Percentiles rank a stretch among this genome's conserved stretches.
Conservation (phyloP, 2,797 vertebrate species). For the Chelon labrosus region DNA sequence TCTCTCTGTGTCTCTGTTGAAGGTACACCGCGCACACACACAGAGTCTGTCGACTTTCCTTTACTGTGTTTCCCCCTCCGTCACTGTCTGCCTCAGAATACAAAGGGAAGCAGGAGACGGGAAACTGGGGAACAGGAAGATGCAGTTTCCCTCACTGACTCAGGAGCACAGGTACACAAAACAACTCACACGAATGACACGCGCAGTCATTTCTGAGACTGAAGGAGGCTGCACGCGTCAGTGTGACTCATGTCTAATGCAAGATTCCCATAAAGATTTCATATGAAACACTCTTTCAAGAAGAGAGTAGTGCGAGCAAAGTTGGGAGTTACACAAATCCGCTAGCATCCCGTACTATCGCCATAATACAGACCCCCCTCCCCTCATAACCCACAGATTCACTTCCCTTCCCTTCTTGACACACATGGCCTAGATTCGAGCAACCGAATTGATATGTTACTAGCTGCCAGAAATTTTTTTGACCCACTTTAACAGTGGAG, state of each 20-base stretch:
- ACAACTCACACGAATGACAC: constrained; percentile 5
- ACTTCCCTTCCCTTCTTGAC: neutral
- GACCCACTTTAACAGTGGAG: constrained; percentile 7
- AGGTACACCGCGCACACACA: constrained; percentile 18
- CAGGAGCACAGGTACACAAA: constrained; percentile 16
- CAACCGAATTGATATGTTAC: neutral
- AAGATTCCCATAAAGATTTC: constrained; percentile 26
- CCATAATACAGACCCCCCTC: neutral
- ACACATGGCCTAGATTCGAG: constrained; percentile 11
- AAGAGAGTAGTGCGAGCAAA: neutral
- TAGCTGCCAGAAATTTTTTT: constrained; percentile 5
- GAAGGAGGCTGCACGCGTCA: constrained; percentile 6
- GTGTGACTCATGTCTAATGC: constrained; percentile 13
- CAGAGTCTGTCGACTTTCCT: constrained; percentile 28
- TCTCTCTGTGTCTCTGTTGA: constrained; percentile 24
- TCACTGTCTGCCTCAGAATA: constrained; percentile 35
- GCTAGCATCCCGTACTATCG: neutral
- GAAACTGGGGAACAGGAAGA: constrained; percentile 22
- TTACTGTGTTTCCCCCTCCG: constrained; percentile 18
- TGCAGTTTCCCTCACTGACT: constrained; percentile 21
- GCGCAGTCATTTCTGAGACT: constrained; percentile 12
- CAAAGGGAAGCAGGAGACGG: constrained; percentile 32
- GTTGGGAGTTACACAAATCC: neutral
- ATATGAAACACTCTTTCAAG: constrained; percentile 14
- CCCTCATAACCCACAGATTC: constrained; percentile 8